phyloP scores from a whole-genome alignment of 2,888 invertebrate genomes.

The Andrena flavipes region DNA sequence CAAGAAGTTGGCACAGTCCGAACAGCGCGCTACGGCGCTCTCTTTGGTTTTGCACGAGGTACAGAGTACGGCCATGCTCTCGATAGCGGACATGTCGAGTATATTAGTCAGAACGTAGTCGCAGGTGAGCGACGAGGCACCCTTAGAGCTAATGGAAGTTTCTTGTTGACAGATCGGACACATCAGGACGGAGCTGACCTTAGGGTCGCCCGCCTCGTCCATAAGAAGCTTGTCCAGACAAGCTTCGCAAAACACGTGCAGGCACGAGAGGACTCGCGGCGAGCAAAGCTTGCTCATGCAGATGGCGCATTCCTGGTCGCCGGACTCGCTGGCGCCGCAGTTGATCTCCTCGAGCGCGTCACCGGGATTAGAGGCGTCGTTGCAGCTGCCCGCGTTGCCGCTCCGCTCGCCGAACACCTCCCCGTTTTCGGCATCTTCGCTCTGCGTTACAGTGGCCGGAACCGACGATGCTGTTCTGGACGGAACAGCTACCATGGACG shows the following conservation, averaged over 20 bases:
- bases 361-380: slow-evolving; percentile 63
- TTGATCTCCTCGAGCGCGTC: slow-evolving; percentile 78
- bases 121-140: slow-evolving; percentile 92
- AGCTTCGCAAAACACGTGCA: slow-evolving; percentile 97
- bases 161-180: slow-evolving; percentile 95
- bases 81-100: slow-evolving; percentile 92
- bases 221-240: slow-evolving; percentile 94
- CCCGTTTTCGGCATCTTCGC: slow-evolving; percentile 76
- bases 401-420: slow-evolving; percentile 76
- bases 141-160: slow-evolving; percentile 92
- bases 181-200: slow-evolving; percentile 88
- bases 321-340: slow-evolving; percentile 71
- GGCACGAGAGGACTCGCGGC: slow-evolving; percentile 95
- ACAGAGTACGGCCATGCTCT: slow-evolving; percentile 90
- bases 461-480: slow-evolving; percentile 75
- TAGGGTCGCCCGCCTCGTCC: slow-evolving; percentile 90
- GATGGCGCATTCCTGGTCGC: slow-evolving; percentile 77
- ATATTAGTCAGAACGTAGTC: slow-evolving; percentile 95
- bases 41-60: slow-evolving; percentile 98
- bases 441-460: slow-evolving; percentile 59
- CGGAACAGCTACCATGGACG: slow-evolving; percentile 81
- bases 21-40: slow-evolving; percentile 96
- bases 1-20: slow-evolving; percentile 97
- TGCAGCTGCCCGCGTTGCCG: slow-evolving; percentile 61
- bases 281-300: slow-evolving; percentile 90